A percentile compares a stretch with the other conserved stretches of the same genome.
Conservation (phyloP, 2,113 vertebrate species). For the Spea bombifrons region DNA sequence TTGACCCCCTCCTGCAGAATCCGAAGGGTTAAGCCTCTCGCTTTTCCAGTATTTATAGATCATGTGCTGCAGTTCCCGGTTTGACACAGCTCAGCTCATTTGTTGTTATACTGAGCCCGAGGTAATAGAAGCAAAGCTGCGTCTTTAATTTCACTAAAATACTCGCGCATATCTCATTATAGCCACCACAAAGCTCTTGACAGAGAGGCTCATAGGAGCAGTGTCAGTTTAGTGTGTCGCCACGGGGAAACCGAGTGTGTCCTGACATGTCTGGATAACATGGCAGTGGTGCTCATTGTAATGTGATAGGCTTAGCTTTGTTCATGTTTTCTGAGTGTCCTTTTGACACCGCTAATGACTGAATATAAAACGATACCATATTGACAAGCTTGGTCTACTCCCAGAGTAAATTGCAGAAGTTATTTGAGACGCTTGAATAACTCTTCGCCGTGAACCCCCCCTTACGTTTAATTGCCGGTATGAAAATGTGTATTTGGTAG, state of each 20-base stretch:
- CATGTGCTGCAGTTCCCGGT: not conserved
- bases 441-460: constrained; percentile 14
- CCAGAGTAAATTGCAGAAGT: constrained; percentile 45
- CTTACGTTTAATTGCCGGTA: constrained; percentile 38
- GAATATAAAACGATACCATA: constrained; percentile 47
- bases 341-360: constrained; percentile 47
- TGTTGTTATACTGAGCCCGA: constrained; percentile 12
- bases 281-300: constrained; percentile 40
- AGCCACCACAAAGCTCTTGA: constrained; percentile 32
- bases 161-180: constrained; percentile 30
- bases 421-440: constrained; percentile 46
- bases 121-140: constrained; percentile 33
- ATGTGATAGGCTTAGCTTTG: constrained; percentile 47
- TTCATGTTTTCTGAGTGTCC: constrained; percentile 43
- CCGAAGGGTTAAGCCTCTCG: not conserved
- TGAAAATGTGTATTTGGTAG: constrained; percentile 39
- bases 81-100: constrained; percentile 19
- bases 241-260: constrained; percentile 39
- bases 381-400: constrained; percentile 47
- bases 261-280: constrained; percentile 48
- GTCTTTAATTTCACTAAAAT: constrained; percentile 42
- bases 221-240: constrained; percentile 43
- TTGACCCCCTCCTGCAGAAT: no score
- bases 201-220: constrained; percentile 28
- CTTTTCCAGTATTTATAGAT: not conserved